A percentile compares a stretch with the other conserved stretches of the same genome.
These are phyloP conservation scores for Nemoura dubitans DNA, from an alignment of 2,888 invertebrate genomes.

Conservation along the genomic window DNA sequence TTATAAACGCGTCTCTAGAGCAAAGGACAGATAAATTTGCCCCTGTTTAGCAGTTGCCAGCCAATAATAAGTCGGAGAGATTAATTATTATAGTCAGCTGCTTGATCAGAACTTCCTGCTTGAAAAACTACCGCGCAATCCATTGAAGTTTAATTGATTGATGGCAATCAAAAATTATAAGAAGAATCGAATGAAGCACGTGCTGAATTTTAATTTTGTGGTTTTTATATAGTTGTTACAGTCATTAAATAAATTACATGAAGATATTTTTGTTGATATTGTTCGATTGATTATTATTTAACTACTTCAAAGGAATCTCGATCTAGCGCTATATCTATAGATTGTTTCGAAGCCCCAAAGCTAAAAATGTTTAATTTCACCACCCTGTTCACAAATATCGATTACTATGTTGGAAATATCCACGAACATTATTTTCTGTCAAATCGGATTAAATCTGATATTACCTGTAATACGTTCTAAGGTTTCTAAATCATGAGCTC, in stretches of 20 bases:
- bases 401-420: too few species aligned
- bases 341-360: too few species aligned
- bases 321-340: too few species aligned
- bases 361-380: too few species aligned
- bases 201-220: neutral
- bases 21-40: neutral
- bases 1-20: neutral
- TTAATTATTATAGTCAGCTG: conserved; percentile 27
- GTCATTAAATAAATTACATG: neutral
- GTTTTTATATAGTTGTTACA: neutral
- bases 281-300: too few species aligned
- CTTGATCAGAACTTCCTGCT: neutral
- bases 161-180: neutral
- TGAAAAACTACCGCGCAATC: neutral
- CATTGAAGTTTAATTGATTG: neutral
- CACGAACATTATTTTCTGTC: too few species aligned
- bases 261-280: neutral
- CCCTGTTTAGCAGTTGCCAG: neutral
- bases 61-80: neutral
- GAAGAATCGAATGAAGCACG: neutral
- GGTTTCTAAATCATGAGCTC: too few species aligned
- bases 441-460: too few species aligned
- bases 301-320: too few species aligned
- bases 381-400: too few species aligned
- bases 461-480: too few species aligned